phyloP scores from a whole-genome alignment of 2,797 vertebrate genomes.

The Paedocypris micromegethes region DNA sequence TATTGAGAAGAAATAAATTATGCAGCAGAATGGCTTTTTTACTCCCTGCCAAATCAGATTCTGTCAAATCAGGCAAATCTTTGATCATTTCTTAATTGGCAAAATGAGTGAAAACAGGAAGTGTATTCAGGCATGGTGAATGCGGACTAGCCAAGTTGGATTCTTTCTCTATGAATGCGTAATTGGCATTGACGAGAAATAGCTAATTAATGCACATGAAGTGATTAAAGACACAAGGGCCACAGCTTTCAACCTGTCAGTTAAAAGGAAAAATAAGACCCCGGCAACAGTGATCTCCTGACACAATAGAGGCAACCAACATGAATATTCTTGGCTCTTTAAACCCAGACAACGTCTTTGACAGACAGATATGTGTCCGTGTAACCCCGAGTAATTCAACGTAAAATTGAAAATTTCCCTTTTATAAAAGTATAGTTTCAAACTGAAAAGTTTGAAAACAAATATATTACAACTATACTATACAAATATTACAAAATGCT shows the following conservation, averaged over 20 bases:
- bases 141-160: constrained; percentile 55
- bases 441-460: not conserved
- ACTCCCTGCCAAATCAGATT: constrained; percentile 33
- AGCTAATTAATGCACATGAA: constrained; percentile 62
- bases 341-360: constrained; percentile 14
- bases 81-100: constrained; percentile 65
- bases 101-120: constrained; percentile 44
- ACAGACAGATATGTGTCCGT: constrained; percentile 3
- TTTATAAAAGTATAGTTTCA: not conserved
- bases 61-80: constrained; percentile 60
- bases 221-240: constrained; percentile 51
- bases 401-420: too few relatives aligned
- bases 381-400: not conserved
- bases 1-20: constrained; percentile 49
- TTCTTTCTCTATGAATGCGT: constrained; percentile 60
- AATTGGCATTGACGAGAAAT: constrained; percentile 62
- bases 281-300: constrained; percentile 46
- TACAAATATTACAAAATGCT: too few relatives aligned
- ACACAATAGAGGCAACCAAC: constrained; percentile 49
- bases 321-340: constrained; percentile 41
- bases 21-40: constrained; percentile 39
- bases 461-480: too few relatives aligned
- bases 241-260: constrained; percentile 61
- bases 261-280: constrained; percentile 47
- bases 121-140: constrained; percentile 49